Evolutionary conservation across 2,797 vertebrate species (phyloP).

Genomic region (Sparus aurata): DNA sequence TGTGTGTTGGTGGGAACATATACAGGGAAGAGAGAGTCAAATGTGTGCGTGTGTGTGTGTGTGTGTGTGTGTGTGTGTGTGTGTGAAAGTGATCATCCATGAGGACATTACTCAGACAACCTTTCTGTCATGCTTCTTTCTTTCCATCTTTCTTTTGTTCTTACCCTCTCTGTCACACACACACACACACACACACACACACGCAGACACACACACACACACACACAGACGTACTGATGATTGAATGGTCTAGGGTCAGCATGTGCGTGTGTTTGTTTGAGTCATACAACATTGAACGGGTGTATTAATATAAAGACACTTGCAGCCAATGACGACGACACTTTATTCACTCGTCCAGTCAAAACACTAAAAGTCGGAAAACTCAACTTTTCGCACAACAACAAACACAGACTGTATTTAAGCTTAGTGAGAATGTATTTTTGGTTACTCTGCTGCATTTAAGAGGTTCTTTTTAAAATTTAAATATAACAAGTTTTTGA

Average conservation of each 20-base stretch:
- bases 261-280: background rate
- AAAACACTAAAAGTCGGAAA: background rate
- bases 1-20: constrained; percentile 34
- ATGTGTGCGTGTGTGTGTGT: constrained; percentile 20
- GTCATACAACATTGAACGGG: background rate
- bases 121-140: constrained; percentile 40
- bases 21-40: constrained; percentile 10
- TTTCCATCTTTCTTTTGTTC: constrained; percentile 30
- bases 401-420: background rate
- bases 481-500: background rate
- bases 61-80: background rate
- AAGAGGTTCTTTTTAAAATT: background rate
- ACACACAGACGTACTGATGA: too few species aligned
- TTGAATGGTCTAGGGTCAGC: too few species aligned
- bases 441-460: background rate
- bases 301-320: background rate
- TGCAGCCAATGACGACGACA: background rate
- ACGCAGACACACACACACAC: too few species aligned
- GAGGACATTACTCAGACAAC: constrained; percentile 30
- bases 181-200: too few species aligned
- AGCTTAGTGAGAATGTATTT: background rate
- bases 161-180: background rate
- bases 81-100: constrained; percentile 32
- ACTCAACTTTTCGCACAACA: background rate
- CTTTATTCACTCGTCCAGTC: background rate